Conservation (phyloP, 37 sponge, comb jelly and placozoan species). For the Beroe forskalii region DNA sequence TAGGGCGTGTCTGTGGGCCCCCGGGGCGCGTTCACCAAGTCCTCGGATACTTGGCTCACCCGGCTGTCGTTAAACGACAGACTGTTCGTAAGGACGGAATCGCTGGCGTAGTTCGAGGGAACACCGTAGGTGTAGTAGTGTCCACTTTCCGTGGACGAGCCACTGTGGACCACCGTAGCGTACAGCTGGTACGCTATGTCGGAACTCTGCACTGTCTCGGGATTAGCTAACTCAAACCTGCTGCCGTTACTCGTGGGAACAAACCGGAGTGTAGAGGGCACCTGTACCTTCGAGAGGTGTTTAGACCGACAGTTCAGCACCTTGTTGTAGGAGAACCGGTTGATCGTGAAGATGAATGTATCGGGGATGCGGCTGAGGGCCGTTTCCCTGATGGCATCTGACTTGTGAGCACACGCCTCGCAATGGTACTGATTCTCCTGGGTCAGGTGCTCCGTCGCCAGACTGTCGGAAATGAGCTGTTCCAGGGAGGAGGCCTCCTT, state of each 20-base stretch:
- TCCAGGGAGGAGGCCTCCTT: not conserved
- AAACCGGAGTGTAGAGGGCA: not conserved
- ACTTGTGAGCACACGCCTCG: not conserved
- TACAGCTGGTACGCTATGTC: constrained; percentile 22
- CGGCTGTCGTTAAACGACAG: constrained; percentile 43
- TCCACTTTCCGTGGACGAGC: constrained; percentile 33
- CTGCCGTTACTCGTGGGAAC: not conserved
- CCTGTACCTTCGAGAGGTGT: not conserved
- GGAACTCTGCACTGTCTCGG: not conserved
- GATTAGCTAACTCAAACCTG: not conserved
- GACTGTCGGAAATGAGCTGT: not conserved
- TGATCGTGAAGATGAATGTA: constrained; percentile 29
- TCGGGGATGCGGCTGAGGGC: not conserved
- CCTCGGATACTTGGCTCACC: not conserved
- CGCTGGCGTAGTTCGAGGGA: constrained; percentile 6
- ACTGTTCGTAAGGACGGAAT: not conserved
- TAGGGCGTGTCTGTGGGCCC: constrained; percentile 16
- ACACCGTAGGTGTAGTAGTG: constrained; percentile 64
- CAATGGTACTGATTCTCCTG: constrained; percentile 59
- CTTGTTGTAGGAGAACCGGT: constrained; percentile 22
- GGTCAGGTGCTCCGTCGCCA: constrained; percentile 17
- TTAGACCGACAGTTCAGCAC: constrained; percentile 21
- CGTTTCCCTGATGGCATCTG: constrained; percentile 23
- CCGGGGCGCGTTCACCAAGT: not conserved
- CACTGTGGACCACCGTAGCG: constrained; percentile 57